Percentiles rank a stretch among this genome's conserved stretches.
These are phyloP conservation scores for Hermodice carunculata DNA, from an alignment of 2,888 invertebrate species.

Conservation along the genomic window DNA sequence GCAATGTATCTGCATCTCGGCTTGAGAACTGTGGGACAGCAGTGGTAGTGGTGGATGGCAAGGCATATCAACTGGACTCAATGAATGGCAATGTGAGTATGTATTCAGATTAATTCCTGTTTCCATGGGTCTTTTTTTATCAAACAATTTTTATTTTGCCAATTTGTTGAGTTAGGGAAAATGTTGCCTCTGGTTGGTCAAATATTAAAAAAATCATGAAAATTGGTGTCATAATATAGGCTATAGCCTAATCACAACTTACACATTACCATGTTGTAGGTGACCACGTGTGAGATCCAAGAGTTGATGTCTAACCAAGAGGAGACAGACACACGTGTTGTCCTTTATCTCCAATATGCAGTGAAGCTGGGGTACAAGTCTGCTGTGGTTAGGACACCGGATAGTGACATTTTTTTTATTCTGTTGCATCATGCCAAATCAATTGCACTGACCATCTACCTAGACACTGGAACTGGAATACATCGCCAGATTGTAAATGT, in stretches of 20 bases:
- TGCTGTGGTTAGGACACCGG: slow-evolving; percentile 25
- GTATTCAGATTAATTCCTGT: too few species aligned
- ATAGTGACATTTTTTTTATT: slow-evolving; percentile 19
- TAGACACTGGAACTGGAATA: slow-evolving; percentile 21
- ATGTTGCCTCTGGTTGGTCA: too few species aligned
- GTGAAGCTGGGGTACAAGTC: slow-evolving; percentile 19
- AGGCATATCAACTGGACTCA: slow-evolving; percentile 10
- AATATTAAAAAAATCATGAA: too few species aligned
- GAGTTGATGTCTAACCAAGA: slow-evolving; percentile 7
- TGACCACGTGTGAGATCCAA: slow-evolving; percentile 15
- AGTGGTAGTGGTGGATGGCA: slow-evolving; percentile 15
- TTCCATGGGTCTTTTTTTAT: too few species aligned
- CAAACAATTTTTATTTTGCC: too few species aligned
- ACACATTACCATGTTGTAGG: too few species aligned
- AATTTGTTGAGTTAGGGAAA: too few species aligned
- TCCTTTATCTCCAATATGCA: slow-evolving; percentile 26
- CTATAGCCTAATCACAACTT: too few species aligned
- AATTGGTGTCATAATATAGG: too few species aligned
- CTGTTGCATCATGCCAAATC: slow-evolving; percentile 13
- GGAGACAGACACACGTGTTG: slow-evolving; percentile 21
- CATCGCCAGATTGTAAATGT: slow-evolving; percentile 20
- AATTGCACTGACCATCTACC: slow-evolving; percentile 17
- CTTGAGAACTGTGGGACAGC: slow-evolving; percentile 4
- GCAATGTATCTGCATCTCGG: slow-evolving; percentile 14
- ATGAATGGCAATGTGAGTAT: not conserved